Evolutionary conservation across 1,140 invertebrate species (phyloP), one percentile per base, ranked within the genome.

Genomic region (Neocloeon triangulifer): DNA sequence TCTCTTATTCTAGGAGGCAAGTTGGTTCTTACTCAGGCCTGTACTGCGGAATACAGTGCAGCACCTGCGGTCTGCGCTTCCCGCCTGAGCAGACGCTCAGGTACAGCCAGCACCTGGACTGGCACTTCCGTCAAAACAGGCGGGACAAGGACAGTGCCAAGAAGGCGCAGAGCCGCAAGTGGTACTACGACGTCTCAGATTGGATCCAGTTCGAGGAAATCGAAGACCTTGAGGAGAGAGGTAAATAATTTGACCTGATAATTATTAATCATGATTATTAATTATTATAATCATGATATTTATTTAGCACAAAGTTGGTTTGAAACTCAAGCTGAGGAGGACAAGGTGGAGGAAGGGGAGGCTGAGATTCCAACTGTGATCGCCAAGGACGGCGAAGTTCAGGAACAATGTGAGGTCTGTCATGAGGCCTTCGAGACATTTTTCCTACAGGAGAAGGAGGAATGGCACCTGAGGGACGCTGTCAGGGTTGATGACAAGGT

Each of bases 141-240:
- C 60, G 73, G 25, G 84, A 86, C 43, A 71, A 81, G 35, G 80
- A 86, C 43, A 77, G 78, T 1, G 69, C 73, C 0, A 64, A 77
- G 15, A 74, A 82, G 29, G 76, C 81, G 0, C 73, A 78, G 39
- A 77, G 74, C 10, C 56, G 86, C 5, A 67, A 72, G 34, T 91
- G 84, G 79, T 89, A 81, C 51, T 92, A 89, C 46, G 72, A 81
- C 43, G 59, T 84, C 22, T 66, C 70, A 36, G 86, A 92, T 51
- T 96, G 91, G 91, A 68, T 84, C 43, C 73, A 85, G 43, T 95
- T 82, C 49, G 82, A 91, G 53, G 88, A 94, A 56, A 69, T 92
- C 25, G 82, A 89, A 56, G 85, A 92, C 52, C 49, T 81, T 3
- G 85, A 91, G 43, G 85, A 92, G 45, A 68, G 80, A 59, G 75